Percentiles rank a stretch among this genome's conserved stretches.
Evolutionary conservation across 2,888 invertebrate species (phyloP).

Genomic region (Gryllus longicercus): DNA sequence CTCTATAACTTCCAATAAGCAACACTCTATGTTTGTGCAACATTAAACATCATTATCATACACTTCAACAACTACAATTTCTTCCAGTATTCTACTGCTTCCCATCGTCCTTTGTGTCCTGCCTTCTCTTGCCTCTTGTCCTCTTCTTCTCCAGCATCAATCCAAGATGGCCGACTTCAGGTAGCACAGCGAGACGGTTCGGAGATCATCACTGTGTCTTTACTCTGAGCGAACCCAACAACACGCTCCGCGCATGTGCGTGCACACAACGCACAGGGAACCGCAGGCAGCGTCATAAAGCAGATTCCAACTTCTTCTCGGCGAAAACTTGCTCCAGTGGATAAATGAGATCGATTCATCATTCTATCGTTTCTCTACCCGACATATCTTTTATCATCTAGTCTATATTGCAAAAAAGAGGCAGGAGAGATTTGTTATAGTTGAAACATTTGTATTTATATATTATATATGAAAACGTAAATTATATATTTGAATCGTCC

Average conservation of each 20-base stretch:
- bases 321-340: neutral
- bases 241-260: no score
- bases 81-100: neutral
- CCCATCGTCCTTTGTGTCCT: neutral
- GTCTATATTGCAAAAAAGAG: neutral
- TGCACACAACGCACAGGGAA: no score
- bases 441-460: neutral
- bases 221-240: no score
- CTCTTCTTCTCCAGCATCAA: neutral
- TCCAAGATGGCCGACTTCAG: neutral
- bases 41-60: slow-evolving; percentile 2
- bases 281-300: no score
- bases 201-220: neutral
- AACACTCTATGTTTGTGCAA: slow-evolving; percentile 17
- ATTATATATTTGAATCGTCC: neutral
- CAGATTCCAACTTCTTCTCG: no score
- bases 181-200: neutral
- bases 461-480: neutral
- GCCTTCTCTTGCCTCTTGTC: neutral
- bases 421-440: neutral
- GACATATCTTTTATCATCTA: neutral
- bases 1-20: slow-evolving; percentile 17
- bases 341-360: slow-evolving; percentile 1
- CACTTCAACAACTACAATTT: slow-evolving; percentile 1
- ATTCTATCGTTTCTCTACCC: neutral